phyloP scores from a whole-genome alignment of 2,888 invertebrate species.

The Mythimna impura region DNA sequence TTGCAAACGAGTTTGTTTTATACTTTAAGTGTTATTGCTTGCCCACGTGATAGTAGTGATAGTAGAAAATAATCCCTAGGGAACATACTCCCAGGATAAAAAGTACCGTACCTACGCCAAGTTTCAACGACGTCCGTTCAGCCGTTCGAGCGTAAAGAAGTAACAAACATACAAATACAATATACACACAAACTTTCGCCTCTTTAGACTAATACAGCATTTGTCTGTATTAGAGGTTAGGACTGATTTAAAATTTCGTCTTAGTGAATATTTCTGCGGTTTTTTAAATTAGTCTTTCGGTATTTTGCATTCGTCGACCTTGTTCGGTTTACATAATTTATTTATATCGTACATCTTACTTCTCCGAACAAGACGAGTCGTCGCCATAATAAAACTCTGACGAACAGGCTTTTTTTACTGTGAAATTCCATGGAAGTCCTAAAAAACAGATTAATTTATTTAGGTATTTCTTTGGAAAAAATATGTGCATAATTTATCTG shows the following conservation, averaged over 20 bases:
- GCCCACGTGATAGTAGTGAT: too few species aligned
- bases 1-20: too few species aligned
- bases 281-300: conserved; percentile 16
- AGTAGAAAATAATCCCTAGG: too few species aligned
- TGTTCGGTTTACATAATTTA: conserved; percentile 46
- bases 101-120: too few species aligned
- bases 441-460: conserved; percentile 42
- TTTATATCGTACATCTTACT: conserved; percentile 54
- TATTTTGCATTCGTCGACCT: conserved; percentile 36
- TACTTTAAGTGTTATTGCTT: too few species aligned
- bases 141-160: too few species aligned
- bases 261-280: neutral
- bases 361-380: conserved; percentile 46
- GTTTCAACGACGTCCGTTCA: too few species aligned
- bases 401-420: conserved; percentile 43
- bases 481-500: conserved; percentile 12
- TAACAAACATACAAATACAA: too few species aligned
- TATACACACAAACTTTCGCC: too few species aligned
- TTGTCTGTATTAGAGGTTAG: neutral
- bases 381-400: conserved; percentile 31
- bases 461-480: conserved; percentile 34
- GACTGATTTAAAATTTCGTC: too few species aligned
- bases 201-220: neutral
- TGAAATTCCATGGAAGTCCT: conserved; percentile 33
- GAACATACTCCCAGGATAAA: too few species aligned